phyloP scores from a whole-genome alignment of 2,113 vertebrate genomes.

The Steatornis caripensis region DNA sequence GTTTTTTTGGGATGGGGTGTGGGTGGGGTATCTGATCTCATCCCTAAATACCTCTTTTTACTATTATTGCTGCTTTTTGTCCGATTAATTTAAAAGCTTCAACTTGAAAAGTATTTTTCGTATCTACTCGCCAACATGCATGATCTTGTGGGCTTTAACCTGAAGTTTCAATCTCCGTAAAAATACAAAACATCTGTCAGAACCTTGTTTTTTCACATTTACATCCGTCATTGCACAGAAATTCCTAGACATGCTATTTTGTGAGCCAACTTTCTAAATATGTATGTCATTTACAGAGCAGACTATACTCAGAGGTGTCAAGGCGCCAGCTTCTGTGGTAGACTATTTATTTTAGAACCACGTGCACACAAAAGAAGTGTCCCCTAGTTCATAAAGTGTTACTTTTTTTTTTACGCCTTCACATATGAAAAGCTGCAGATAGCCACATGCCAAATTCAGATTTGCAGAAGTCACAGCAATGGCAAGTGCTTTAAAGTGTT shows the following conservation, averaged over 20 bases:
- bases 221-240: background rate
- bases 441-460: background rate
- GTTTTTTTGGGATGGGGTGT: background rate
- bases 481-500: background rate
- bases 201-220: background rate
- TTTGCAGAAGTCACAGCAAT: background rate
- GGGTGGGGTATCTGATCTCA: background rate
- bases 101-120: background rate
- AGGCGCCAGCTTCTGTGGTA: background rate
- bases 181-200: background rate
- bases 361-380: background rate
- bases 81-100: background rate
- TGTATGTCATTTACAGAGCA: background rate
- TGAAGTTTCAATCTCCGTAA: background rate
- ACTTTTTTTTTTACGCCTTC: background rate
- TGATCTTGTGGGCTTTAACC: background rate
- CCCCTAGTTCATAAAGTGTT: background rate
- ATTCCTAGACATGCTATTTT: constrained; percentile 16
- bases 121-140: background rate
- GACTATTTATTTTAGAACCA: constrained; percentile 13
- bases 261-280: constrained; percentile 8
- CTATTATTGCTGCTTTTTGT: background rate
- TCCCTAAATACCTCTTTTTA: background rate
- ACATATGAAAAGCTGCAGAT: background rate
- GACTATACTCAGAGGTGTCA: background rate